Evolutionary conservation across 2,888 invertebrate species (phyloP), one percentile per base, ranked within the genome.

Genomic region (Ichneumon xanthorius): DNA sequence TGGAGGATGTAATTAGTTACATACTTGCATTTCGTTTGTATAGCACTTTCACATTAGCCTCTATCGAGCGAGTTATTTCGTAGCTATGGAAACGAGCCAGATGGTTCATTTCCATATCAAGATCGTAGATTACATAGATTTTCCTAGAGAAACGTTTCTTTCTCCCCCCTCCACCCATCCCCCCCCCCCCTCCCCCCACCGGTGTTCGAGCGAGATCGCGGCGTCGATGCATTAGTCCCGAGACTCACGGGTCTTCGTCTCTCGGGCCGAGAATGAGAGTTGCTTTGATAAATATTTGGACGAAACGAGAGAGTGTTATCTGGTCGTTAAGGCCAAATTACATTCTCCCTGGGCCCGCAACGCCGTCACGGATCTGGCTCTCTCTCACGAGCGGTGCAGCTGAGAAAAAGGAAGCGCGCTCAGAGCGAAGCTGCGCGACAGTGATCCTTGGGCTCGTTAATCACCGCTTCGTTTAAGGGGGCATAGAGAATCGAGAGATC

Each of bases 281-380:
- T 73, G 61, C 79, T 76, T 85, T 85, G 85, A 86, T 86, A 86
- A 86, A 86, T 86, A 86, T 86, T 86, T 86, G 80, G 82, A 80
- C 82, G 82, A 86, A 82, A 86, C 82, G 82, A 73, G 80, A 73
- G 80, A 86, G 82, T 80, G 85, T 86, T 86, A 86, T 86, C 85
- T 83, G 82, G 77, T 82, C 87, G 84, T 76, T 81, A 85, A 82
- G 80, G 26, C 87, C 86, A 82, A 82, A 82, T 85, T 81, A 80
- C 84, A 82, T 71, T 76, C 87, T 78, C 82, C 76, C 80, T 75
- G 68, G 67, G 82, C 63, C 78, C 68, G 78, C 61, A 71, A 58
- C 67, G 67, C 22, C 68, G 40, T 78, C 76, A 40, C 19, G 19
- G 48, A 19, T 14, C 16, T 48, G 30, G 19, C n/a, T 30, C 40